A percentile compares a stretch with the other conserved stretches of the same genome.
phyloP scores from a whole-genome alignment of 2,797 vertebrate species.

The Lagodon rhomboides region DNA sequence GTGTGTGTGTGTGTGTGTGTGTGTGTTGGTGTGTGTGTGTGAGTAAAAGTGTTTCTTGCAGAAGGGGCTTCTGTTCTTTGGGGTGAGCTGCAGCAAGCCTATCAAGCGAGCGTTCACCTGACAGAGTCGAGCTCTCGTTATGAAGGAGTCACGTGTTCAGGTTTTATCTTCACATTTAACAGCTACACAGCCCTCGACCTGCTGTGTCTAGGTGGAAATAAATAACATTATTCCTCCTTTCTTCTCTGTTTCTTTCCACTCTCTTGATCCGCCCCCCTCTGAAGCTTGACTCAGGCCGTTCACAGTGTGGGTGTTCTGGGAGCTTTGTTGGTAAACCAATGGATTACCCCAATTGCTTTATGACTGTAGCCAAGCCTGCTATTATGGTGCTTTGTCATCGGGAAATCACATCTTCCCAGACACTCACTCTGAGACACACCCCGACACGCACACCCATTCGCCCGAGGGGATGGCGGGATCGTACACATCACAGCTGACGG shows the following conservation, averaged over 20 bases:
- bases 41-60: conserved; percentile 38
- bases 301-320: conserved; percentile 76
- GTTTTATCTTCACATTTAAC: conserved; percentile 54
- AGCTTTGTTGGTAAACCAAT: conserved; percentile 77
- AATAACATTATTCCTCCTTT: conserved; percentile 24
- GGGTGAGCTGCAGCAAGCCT: conserved; percentile 67
- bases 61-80: neutral
- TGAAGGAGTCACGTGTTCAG: conserved; percentile 26
- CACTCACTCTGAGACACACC: conserved; percentile 70
- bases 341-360: conserved; percentile 78
- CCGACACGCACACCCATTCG: conserved; percentile 19
- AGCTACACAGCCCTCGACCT: conserved; percentile 19
- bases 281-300: conserved; percentile 63
- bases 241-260: conserved; percentile 21
- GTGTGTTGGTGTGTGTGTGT: neutral
- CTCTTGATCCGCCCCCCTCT: conserved; percentile 14
- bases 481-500: conserved; percentile 32
- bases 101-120: conserved; percentile 40
- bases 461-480: conserved; percentile 50
- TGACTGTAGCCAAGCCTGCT: conserved; percentile 75
- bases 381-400: conserved; percentile 77
- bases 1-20: conserved; percentile 45
- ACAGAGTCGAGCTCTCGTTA: conserved; percentile 18
- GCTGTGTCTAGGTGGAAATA: conserved; percentile 34
- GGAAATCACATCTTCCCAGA: conserved; percentile 75